Evolutionary conservation across 2,113 vertebrate species (phyloP).

Genomic region (Taurulus bubalis): DNA sequence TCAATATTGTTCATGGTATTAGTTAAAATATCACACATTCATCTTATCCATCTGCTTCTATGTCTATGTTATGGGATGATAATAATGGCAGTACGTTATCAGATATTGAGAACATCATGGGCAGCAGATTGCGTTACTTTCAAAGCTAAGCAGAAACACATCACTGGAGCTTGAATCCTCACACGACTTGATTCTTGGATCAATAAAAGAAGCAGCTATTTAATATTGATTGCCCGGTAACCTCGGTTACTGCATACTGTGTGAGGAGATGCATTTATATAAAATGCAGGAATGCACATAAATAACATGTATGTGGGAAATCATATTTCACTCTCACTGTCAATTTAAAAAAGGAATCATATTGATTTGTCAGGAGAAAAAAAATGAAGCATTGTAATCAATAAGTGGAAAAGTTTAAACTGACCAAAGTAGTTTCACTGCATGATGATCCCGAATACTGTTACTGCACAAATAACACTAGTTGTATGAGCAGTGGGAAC

Average conservation of each 20-base stretch:
- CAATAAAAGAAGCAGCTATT: slow-evolving; percentile 36
- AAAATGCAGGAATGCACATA: slow-evolving; percentile 7
- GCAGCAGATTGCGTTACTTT: slow-evolving; percentile 32
- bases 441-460: slow-evolving; percentile 59
- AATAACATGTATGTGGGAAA: slow-evolving; percentile 18
- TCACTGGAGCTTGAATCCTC: slow-evolving; percentile 37
- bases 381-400: background rate
- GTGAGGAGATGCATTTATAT: slow-evolving; percentile 17
- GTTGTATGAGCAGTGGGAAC: slow-evolving; percentile 7
- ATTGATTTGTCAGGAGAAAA: background rate
- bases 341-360: slow-evolving; percentile 1
- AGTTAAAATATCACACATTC: background rate
- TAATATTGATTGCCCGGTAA: slow-evolving; percentile 18
- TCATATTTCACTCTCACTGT: background rate
- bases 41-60: background rate
- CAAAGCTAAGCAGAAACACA: slow-evolving; percentile 44
- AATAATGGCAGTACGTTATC: slow-evolving; percentile 36
- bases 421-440: slow-evolving; percentile 41
- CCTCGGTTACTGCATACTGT: slow-evolving; percentile 14
- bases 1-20: slow-evolving; percentile 4
- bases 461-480: slow-evolving; percentile 50
- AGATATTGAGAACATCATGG: slow-evolving; percentile 16
- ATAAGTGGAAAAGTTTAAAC: slow-evolving; percentile 10
- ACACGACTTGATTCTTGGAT: slow-evolving; percentile 6
- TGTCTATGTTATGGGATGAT: slow-evolving; percentile 17